Evolutionary conservation across 1,140 invertebrate species (phyloP).

Genomic region (Oscheius sp.): DNA sequence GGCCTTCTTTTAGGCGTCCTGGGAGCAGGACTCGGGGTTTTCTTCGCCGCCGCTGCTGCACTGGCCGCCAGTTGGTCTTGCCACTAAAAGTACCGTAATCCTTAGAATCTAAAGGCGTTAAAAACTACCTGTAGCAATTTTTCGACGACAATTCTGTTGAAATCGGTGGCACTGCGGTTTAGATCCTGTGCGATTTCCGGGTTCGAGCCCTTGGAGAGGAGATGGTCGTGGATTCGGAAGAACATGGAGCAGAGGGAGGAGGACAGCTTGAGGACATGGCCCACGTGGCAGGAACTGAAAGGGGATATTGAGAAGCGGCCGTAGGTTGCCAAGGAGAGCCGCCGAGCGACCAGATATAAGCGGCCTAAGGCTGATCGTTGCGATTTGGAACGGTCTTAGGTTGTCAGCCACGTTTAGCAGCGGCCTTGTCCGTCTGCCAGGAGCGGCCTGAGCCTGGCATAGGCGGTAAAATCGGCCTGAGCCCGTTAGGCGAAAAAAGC

Average conservation of each 20-base stretch:
- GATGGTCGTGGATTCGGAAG: neutral
- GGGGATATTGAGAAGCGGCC: neutral
- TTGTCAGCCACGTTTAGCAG: no score
- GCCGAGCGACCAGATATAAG: no score
- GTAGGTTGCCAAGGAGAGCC: no score
- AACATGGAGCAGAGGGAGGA: neutral
- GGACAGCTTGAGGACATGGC: neutral
- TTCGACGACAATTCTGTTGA: neutral
- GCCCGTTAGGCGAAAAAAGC: no score
- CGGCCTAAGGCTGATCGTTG: no score
- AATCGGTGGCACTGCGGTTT: neutral
- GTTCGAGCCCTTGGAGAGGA: neutral
- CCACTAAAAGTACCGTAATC: no score
- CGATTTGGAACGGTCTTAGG: no score
- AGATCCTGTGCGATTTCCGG: neutral
- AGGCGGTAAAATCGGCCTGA: no score
- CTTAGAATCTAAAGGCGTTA: no score
- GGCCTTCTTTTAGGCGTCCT: neutral
- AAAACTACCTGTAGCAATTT: neutral
- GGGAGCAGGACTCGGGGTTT: neutral
- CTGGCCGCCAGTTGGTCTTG: neutral
- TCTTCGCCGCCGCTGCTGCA: neutral
- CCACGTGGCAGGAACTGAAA: neutral
- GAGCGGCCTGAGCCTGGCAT: no score
- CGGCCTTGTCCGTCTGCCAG: no score